Percentiles rank a stretch among this genome's conserved stretches.
These are phyloP conservation scores for Sinocyclocheilus rhinocerous DNA, from an alignment of 2,113 vertebrate genomes.

Conservation along the genomic window DNA sequence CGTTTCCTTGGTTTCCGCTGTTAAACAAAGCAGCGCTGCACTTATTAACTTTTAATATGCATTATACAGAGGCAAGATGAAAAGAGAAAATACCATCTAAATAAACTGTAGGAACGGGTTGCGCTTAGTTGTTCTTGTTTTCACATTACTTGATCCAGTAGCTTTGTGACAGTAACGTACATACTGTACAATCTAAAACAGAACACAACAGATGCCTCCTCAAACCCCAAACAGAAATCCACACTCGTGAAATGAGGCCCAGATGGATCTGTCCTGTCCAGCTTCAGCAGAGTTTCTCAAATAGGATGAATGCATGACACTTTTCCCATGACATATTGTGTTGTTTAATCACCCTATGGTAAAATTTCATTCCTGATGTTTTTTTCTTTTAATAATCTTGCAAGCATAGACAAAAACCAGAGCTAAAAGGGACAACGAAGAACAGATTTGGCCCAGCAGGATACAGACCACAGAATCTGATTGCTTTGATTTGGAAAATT, in stretches of 20 bases:
- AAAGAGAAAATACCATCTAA: no score
- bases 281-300: background rate
- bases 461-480: constrained; percentile 3
- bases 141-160: constrained; percentile 11
- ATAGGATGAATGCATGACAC: background rate
- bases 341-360: background rate
- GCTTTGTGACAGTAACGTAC: background rate
- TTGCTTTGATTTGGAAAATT: background rate
- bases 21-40: no score
- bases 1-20: no score
- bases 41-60: no score
- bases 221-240: constrained; percentile 6
- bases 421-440: background rate
- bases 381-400: background rate
- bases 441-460: constrained; percentile 7
- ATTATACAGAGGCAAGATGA: no score
- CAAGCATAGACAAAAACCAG: background rate
- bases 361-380: no score
- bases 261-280: background rate
- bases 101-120: background rate
- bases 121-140: background rate
- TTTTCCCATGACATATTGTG: constrained; percentile 8
- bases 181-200: constrained; percentile 5
- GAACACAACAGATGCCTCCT: background rate
- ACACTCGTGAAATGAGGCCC: background rate